These are phyloP conservation scores for Prosapia bicincta DNA, from an alignment of 2,888 invertebrate genomes.

Conservation along the genomic window DNA sequence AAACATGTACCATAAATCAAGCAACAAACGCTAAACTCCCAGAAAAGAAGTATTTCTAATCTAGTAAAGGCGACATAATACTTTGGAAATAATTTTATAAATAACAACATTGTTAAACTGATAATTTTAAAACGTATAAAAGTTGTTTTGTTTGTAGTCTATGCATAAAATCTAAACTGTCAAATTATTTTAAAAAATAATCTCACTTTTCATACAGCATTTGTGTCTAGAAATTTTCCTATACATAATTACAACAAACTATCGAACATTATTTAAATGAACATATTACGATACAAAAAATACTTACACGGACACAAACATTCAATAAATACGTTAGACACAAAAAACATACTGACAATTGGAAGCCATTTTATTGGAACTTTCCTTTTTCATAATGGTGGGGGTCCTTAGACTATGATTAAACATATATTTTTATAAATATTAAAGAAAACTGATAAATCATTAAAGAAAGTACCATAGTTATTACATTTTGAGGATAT, in stretches of 20 bases:
- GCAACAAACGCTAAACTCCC: too few species aligned
- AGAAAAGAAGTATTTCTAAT: too few species aligned
- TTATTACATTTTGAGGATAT: background rate
- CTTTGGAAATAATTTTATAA: too few species aligned
- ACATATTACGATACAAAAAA: background rate
- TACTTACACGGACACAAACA: background rate
- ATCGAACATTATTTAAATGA: background rate
- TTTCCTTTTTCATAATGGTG: constrained; percentile 2
- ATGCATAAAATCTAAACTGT: background rate
- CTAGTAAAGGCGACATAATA: too few species aligned
- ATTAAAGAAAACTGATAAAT: background rate
- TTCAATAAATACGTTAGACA: background rate
- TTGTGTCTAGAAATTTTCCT: too few species aligned
- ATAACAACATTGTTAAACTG: too few species aligned
- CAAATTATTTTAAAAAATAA: too few species aligned
- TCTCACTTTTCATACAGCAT: background rate
- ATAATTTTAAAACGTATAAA: too few species aligned
- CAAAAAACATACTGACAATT: background rate
- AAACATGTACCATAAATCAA: too few species aligned
- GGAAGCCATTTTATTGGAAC: background rate
- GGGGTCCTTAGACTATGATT: background rate
- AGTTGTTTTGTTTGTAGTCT: background rate
- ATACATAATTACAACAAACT: too few species aligned
- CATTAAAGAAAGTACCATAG: background rate
- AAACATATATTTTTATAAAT: background rate